Base-by-base conservation (phyloP, 2,888 invertebrate species). In the Tuta absoluta region DNA sequence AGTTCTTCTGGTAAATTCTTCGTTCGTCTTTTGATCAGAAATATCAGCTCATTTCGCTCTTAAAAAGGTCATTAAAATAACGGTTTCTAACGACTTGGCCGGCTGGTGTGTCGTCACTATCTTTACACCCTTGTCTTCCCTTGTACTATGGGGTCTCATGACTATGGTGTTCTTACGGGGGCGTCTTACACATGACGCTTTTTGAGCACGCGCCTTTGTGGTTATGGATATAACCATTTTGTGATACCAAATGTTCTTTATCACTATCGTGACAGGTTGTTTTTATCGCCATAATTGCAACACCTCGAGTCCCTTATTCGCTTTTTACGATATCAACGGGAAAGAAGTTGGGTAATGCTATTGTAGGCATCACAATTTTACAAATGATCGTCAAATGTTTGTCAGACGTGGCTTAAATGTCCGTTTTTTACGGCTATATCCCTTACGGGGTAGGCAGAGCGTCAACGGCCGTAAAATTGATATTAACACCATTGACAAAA, bases 31-130 rank as follows among this genome's bases (percentile, higher is more conserved):
- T 14, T 12, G n/a, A 3, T 1, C n/a, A 45, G n/a, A 45, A 45
- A 41, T 7, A 17, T 45, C 10, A n/a, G 10, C 23, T 53, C 24
- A 23, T 53, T 14, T 21, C 23, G 2, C 23, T 21, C 23, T 45
- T 45, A n/a, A 1, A 24, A 53, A 53, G 51, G 51, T 21, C 51
- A 53, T 11, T 24, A 4, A 53, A 53, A 53, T 53, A 53, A 53
- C 51, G 51, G 51, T 24, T 53, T 53, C 23, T 53, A 53, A 53
- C 51, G 51, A 53, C 23, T 53, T 0, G 14, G 51, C 51, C 51
- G 51, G 51, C 51, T 53, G 51, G 51, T 23, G 51, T 19, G 19
- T 12, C 51, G 51, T 53, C 51, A 53, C 14, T 10, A n/a, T 23
- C 51, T 24, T 53, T 23, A 23, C 51, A 53, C 51, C 51, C 51